Evolutionary conservation across 2,888 invertebrate species (phyloP), one percentile per base, ranked within the genome.

Genomic region (Macroteleia sp.): DNA sequence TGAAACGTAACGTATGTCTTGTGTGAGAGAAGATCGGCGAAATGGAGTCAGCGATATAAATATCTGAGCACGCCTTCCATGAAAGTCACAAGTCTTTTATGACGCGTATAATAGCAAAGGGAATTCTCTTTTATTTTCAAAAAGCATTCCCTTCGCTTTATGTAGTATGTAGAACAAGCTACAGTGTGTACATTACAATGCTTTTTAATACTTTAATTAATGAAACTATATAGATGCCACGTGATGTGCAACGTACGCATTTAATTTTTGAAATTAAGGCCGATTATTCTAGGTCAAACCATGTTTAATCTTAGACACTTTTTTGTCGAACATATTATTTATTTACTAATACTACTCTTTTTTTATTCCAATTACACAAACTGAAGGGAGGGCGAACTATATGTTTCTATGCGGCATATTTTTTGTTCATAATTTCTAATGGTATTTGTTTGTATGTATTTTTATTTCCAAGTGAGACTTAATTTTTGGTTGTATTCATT

Each of bases 31-130:
- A 70, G 78, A 78, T 78, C 78, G 73, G 74, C 59, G 57, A 78
- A 78, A 78, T 73, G 74, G 69, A 74, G 78, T 74, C 78, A 74
- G 78, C 78, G 74, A 78, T 78, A 78, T 78, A 78, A 74, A 78
- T 78, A 78, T 74, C 74, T 57, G 69, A 69, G 54, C 69, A 54
- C 61, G 54, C 78, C 64, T 74, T 56, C 78, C 74, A 78, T 64
- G 52, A 69, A 64, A 78, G 74, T 69, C 74, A 56, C 69, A 64
- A 78, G 70, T 74, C 74, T 78, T 78, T 74, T 54, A 78, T 78
- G 78, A 78, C 69, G 74, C 78, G 70, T 74, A 74, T 70, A 74
- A 74, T 74, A 64, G 74, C 74, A 69, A 50, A 69, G 74, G 54
- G 69, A 69, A 69, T 66, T 46, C 64, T 34, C 42, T 78, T 70